phyloP scores from a whole-genome alignment of 2,888 invertebrate species.

The Ophion slaviceki region DNA sequence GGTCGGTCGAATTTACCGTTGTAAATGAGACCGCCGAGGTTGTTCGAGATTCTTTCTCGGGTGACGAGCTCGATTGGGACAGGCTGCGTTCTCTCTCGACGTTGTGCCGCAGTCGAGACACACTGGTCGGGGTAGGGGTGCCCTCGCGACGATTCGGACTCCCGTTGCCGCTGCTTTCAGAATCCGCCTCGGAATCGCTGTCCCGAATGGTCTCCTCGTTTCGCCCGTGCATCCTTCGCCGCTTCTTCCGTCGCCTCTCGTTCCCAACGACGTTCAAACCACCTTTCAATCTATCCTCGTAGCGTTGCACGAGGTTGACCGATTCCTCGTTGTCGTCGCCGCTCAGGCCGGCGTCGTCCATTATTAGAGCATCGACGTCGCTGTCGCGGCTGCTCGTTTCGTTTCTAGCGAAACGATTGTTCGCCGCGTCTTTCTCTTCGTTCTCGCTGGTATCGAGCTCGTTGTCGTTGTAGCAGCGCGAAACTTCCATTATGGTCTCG shows the following conservation, averaged over 20 bases:
- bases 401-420: constrained; percentile 13
- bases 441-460: constrained; percentile 66
- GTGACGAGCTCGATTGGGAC: constrained; percentile 55
- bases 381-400: constrained; percentile 46
- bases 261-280: constrained; percentile 22
- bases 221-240: constrained; percentile 38
- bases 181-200: constrained; percentile 35
- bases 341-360: constrained; percentile 72
- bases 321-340: constrained; percentile 71
- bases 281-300: constrained; percentile 57
- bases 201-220: constrained; percentile 25
- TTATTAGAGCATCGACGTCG: constrained; percentile 55
- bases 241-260: constrained; percentile 50
- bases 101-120: constrained; percentile 47
- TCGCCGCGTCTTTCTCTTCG: constrained; percentile 35
- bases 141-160: constrained; percentile 44
- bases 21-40: constrained; percentile 74
- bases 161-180: constrained; percentile 36
- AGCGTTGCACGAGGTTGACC: constrained; percentile 26
- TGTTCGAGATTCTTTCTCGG: constrained; percentile 71
- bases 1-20: constrained; percentile 76
- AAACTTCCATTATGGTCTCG: constrained; percentile 78
- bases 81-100: constrained; percentile 21
- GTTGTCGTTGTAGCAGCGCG: constrained; percentile 66
- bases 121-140: constrained; percentile 58